Evolutionary conservation across 2,888 invertebrate species (phyloP), one percentile per base, ranked within the genome.

Genomic region (Holacanthella duospinosa): DNA sequence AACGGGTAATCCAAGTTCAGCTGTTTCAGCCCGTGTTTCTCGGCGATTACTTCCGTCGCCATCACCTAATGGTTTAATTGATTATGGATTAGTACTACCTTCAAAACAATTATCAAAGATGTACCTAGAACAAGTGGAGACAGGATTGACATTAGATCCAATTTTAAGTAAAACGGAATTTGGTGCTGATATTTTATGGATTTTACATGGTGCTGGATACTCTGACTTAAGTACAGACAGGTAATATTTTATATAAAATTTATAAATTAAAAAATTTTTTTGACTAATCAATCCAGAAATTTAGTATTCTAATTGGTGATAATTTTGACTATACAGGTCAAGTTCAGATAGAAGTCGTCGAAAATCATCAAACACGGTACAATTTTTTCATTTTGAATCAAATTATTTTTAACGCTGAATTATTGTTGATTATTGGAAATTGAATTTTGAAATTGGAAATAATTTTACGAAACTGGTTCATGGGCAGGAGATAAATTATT

Each of bases 21-120:
- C 88, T 1, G 83, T 89, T n/a, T 83, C 86, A 75, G 84, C 86
- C 16, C 82, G 90, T 61, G 78, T 91, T 54, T 84, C 87, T 1
- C 81, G 90, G 65, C 83, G 86, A 71, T 85, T 87, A 72, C 78
- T 90, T 60, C 89, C 90, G 0, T 79, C 83, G 59, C 84, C 85
- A 29, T 85, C 84, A 63, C 77, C 81, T 19, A 87, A 89, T 74
- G 88, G 89, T 9, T 81, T 84, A 28, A 83, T 91, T 3, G 82
- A 88, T 67, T 89, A 89, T 76, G 85, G 87, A 9, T 79, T 86
- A n/a, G 83, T 83, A 69, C 79, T 85, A 60, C 83, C 84, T 60
- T 55, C 55, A 26, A 48, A 48, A 48, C 48, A 48, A 48, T 21
- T 21, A 9, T 48, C 48, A 4, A 48, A 48, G n/a, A 21, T 21